Evolutionary conservation across 2,888 invertebrate species (phyloP), one percentile per base, ranked within the genome.

Genomic region (Nomada hirtipes): DNA sequence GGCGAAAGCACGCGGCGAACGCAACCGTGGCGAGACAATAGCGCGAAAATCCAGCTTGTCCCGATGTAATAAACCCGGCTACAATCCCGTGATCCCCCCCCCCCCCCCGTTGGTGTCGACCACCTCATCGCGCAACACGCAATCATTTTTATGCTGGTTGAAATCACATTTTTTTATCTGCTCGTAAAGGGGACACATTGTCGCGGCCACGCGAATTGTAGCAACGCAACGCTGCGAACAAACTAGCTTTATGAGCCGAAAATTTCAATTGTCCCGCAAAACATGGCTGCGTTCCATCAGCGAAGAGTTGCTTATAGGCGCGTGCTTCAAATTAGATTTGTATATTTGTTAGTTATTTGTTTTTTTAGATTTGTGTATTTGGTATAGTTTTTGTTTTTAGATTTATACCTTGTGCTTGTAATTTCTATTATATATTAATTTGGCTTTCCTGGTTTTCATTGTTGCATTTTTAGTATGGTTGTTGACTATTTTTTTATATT

Each of bases 21-120:
- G 52, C 36, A 47, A 23, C 20, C 77, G 65, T 63, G 69, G 61
- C 73, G 76, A 74, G 69, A 79, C 84, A 73, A 79, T 69, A 50
- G 69, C 75, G 36, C 23, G 78, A 76, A 84, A 82, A 70, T 77
- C 60, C 64, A 75, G 73, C 82, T 71, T 65, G 65, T 60, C 79
- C 59, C 79, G 44, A 71, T 70, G 75, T 78, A 85, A 87, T 83
- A 85, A 88, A 87, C 83, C 29, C 67, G 74, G 80, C 79, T 85
- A 87, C 86, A 88, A 85, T 85, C 75, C 79, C 57, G 52, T 55
- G n/a, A 72, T 71, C 69, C 29, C 63, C 47, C 85, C 75, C 74
- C 63, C 61, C 53, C 23, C 47, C 36, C 67, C 36, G 26, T 3
- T 60, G 13, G 47, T 47, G 47, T 47, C 47, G 47, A 47, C 47